Conservation (phyloP, 2,113 vertebrate species). For the Shinisaurus crocodilurus region DNA sequence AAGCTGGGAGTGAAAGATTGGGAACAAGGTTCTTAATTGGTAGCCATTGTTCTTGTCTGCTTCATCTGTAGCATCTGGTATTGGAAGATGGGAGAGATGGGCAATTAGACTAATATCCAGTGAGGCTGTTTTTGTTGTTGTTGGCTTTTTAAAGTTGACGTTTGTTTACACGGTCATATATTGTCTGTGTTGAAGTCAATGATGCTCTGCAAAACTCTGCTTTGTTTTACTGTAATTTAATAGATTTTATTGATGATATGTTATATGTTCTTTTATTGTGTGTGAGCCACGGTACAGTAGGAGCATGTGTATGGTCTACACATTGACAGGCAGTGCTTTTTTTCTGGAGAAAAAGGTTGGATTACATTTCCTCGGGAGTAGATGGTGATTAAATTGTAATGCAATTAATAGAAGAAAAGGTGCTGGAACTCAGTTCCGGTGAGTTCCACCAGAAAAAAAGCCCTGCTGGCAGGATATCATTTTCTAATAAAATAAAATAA, state of each 20-base stretch:
- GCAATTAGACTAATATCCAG: neutral
- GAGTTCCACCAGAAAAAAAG: too few relatives aligned
- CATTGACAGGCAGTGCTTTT: too few relatives aligned
- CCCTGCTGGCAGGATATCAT: neutral
- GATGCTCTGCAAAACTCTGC: neutral
- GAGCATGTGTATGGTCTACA: neutral
- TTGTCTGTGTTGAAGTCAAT: neutral
- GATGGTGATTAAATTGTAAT: too few relatives aligned
- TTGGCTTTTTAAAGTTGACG: neutral
- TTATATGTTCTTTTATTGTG: neutral
- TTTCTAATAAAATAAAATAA: neutral
- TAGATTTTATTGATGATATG: neutral
- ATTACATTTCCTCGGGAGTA: too few relatives aligned
- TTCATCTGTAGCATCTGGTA: neutral
- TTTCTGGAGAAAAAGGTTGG: too few relatives aligned
- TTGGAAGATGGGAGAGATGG: neutral
- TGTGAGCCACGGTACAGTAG: neutral
- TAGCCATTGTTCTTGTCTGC: neutral
- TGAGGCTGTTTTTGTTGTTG: neutral
- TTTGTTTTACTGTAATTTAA: too few relatives aligned
- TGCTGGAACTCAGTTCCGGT: too few relatives aligned
- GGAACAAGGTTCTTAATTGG: neutral
- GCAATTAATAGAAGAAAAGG: too few relatives aligned
- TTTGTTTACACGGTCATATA: neutral
- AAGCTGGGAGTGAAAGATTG: neutral